These are phyloP conservation scores for Venustoraphidia nigricollis DNA, from an alignment of 2,888 invertebrate genomes.

Conservation along the genomic window DNA sequence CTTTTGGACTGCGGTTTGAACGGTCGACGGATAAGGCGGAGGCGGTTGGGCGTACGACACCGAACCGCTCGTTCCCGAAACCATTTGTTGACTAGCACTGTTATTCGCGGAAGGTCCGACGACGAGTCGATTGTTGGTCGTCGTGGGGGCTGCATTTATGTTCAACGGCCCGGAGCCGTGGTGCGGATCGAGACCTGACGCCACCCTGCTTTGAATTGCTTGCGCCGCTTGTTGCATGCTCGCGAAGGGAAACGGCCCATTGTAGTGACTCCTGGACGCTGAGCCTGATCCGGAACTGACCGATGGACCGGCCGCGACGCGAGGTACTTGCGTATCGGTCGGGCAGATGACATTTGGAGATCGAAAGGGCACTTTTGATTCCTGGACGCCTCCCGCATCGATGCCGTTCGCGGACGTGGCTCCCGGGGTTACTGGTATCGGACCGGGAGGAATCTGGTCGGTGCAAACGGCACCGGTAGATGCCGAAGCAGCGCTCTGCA, in stretches of 20 bases:
- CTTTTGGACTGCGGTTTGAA: constrained; percentile 24
- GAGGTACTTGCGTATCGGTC: constrained; percentile 40
- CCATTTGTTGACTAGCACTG: no score
- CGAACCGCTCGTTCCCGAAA: background rate
- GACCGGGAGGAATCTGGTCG: constrained; percentile 10
- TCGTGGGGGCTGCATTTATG: constrained; percentile 7
- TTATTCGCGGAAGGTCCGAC: constrained; percentile 14
- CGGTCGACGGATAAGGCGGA: constrained; percentile 29
- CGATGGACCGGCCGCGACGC: constrained; percentile 19
- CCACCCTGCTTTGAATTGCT: constrained; percentile 56
- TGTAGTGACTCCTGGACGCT: constrained; percentile 39
- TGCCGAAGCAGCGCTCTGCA: constrained; percentile 12
- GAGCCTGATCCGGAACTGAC: constrained; percentile 13
- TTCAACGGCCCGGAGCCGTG: constrained; percentile 7
- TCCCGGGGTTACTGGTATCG: constrained; percentile 16
- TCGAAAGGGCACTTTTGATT: constrained; percentile 29
- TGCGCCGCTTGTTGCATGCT: constrained; percentile 80
- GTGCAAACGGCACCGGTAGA: constrained; percentile 12
- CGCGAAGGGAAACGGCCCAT: constrained; percentile 67
- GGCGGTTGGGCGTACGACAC: constrained; percentile 26
- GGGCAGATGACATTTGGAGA: constrained; percentile 83
- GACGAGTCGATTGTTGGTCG: constrained; percentile 8
- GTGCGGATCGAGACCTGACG: constrained; percentile 7
- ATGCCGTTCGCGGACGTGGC: constrained; percentile 8
- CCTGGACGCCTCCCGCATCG: constrained; percentile 7